Conservation (phyloP, 2,888 invertebrate species). For the Drosophila sordidula region DNA sequence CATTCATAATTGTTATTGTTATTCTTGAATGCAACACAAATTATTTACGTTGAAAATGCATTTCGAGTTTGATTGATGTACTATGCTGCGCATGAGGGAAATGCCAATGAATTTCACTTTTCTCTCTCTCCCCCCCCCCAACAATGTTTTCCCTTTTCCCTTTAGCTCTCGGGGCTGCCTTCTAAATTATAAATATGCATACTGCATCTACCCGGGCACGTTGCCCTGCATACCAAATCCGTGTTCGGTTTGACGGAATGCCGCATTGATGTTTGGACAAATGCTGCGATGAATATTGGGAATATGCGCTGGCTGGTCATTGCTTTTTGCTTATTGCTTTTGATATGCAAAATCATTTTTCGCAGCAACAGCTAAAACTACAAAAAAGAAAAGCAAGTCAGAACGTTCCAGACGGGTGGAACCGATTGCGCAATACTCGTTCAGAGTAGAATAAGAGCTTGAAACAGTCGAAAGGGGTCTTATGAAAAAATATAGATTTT, state of each 20-base stretch:
- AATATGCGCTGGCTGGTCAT: conserved; percentile 26
- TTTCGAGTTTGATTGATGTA: conserved; percentile 75
- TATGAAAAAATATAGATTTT: too few relatives aligned
- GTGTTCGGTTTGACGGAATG: conserved; percentile 60
- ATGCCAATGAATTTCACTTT: conserved; percentile 74
- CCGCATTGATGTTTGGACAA: conserved; percentile 44
- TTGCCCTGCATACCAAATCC: conserved; percentile 65
- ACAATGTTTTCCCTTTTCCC: background rate
- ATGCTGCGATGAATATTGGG: conserved; percentile 28
- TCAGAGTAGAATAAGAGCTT: too few relatives aligned
- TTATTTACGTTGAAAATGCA: conserved; percentile 51
- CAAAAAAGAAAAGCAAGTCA: conserved; percentile 12
- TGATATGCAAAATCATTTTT: conserved; percentile 71
- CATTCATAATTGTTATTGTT: conserved; percentile 20
- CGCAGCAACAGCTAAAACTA: conserved; percentile 37
- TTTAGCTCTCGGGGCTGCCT: conserved; percentile 32
- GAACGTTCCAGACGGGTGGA: too few relatives aligned
- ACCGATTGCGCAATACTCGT: background rate
- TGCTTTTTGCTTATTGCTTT: conserved; percentile 29
- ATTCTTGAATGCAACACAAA: conserved; percentile 38
- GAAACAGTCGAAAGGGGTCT: too few relatives aligned
- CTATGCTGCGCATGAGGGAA: conserved; percentile 69
- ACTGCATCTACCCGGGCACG: conserved; percentile 34
- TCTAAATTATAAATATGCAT: conserved; percentile 56
- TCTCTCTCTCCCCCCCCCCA: conserved; percentile 12